Evolutionary conservation across 2,888 invertebrate species (phyloP).

Genomic region (Melitaea athalia): DNA sequence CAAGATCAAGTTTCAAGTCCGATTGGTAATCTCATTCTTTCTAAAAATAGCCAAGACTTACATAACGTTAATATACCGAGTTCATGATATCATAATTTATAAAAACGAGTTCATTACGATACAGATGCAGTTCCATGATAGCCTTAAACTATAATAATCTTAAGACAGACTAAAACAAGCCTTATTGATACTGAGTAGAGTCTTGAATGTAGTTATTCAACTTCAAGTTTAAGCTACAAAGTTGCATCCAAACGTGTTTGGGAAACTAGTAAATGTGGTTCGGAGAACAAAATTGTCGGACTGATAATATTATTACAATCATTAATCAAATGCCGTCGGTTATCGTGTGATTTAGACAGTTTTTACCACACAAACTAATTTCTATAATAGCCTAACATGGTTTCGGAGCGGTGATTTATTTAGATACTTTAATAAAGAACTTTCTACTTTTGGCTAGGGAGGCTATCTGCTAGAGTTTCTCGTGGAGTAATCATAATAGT

Average conservation of each 20-base stretch:
- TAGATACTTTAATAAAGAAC: background rate
- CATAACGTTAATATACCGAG: constrained; percentile 19
- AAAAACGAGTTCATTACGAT: constrained; percentile 24
- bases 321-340: constrained; percentile 45
- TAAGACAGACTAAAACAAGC: background rate
- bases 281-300: constrained; percentile 36
- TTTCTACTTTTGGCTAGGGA: constrained; percentile 1
- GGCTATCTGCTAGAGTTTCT: background rate
- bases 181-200: background rate
- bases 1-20: constrained; percentile 6
- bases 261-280: constrained; percentile 42
- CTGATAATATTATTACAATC: constrained; percentile 47
- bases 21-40: background rate
- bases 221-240: background rate
- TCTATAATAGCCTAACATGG: constrained; percentile 16
- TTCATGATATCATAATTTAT: constrained; percentile 24
- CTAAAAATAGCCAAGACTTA: constrained; percentile 15
- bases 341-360: constrained; percentile 28
- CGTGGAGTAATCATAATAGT: background rate
- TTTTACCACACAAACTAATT: constrained; percentile 17
- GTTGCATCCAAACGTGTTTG: constrained; percentile 24
- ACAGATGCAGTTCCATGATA: constrained; percentile 18
- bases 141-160: background rate
- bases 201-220: background rate
- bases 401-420: constrained; percentile 4